These are phyloP conservation scores for Tiphia femorata DNA, from an alignment of 2,888 invertebrate species.

Conservation along the genomic window DNA sequence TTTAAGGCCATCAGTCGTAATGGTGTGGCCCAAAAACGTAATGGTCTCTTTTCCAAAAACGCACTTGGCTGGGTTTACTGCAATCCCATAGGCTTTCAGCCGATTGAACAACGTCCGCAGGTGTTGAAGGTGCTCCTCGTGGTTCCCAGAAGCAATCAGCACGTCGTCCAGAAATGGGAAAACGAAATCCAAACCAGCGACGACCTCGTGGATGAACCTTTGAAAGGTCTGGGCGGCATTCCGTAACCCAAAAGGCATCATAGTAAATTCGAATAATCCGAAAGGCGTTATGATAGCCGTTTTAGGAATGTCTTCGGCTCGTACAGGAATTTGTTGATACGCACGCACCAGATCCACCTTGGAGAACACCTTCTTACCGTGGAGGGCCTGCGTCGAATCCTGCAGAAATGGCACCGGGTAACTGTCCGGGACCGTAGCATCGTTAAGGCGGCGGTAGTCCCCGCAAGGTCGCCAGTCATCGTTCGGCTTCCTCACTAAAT, in stretches of 20 bases:
- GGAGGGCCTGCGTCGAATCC: neutral
- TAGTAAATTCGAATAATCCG: neutral
- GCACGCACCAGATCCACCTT: no score
- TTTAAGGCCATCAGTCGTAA: neutral
- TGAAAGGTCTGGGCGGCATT: neutral
- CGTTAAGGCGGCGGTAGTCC: neutral
- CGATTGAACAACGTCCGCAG: neutral
- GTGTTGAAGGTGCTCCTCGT: neutral
- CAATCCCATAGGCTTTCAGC: neutral
- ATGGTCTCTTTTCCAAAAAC: neutral
- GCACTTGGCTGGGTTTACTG: neutral
- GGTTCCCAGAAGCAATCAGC: neutral
- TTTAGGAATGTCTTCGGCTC: no score
- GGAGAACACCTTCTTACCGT: neutral
- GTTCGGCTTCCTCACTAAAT: neutral
- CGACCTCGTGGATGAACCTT: neutral
- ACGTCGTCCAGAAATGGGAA: slow-evolving; percentile 1
- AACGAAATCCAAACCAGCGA: neutral
- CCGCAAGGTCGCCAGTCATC: neutral
- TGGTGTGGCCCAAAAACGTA: neutral
- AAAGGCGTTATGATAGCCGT: no score
- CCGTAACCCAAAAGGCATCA: neutral
- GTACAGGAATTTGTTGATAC: no score
- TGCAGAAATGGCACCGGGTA: neutral
- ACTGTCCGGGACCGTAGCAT: neutral